phyloP scores from a whole-genome alignment of 2,113 vertebrate genomes.

The Alethe diademata region DNA sequence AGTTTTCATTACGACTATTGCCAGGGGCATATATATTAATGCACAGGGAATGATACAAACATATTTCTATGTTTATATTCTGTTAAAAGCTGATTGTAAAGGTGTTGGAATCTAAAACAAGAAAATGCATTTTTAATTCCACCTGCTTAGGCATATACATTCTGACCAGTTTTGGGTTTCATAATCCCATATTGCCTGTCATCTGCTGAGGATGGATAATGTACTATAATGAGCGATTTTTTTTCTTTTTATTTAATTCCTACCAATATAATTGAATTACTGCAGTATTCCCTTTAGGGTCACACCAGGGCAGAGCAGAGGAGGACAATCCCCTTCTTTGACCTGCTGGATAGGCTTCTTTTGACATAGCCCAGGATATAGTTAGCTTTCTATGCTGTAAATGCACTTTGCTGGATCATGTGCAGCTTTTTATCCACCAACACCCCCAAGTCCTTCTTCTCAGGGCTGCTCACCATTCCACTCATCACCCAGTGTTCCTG shows the following conservation, averaged over 20 bases:
- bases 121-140: neutral
- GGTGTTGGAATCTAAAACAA: neutral
- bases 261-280: neutral
- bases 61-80: neutral
- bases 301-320: rapidly evolving
- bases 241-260: neutral
- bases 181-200: neutral
- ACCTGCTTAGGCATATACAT: neutral
- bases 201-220: rapidly evolving
- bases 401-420: rapidly evolving
- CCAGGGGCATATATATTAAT: neutral
- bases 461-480: neutral
- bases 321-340: rapidly evolving
- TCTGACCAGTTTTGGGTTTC: neutral
- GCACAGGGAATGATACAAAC: rapidly evolving
- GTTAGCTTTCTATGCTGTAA: neutral
- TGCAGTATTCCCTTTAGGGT: neutral
- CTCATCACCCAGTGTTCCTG: rapidly evolving
- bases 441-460: neutral
- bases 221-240: neutral
- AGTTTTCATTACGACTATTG: neutral
- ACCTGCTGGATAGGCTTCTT: rapidly evolving
- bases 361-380: neutral
- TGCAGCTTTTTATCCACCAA: neutral
- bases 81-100: neutral